Evolutionary conservation across 1,140 invertebrate species (phyloP).

Genomic region (Bombus breviceps): DNA sequence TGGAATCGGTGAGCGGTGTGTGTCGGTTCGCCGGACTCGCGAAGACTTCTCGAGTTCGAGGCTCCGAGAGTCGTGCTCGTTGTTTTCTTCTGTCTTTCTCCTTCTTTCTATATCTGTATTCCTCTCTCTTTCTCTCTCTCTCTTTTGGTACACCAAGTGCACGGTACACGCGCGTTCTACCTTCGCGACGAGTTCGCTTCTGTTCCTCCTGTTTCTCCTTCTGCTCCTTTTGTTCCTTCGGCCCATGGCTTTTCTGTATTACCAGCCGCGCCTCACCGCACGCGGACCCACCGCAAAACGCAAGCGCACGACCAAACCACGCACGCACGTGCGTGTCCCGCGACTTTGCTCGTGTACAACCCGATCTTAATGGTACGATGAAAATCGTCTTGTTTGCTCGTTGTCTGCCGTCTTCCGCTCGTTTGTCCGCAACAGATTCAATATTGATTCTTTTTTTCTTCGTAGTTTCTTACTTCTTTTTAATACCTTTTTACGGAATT

Average conservation of each 20-base stretch:
- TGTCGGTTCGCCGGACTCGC: conserved; percentile 74
- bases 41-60: conserved; percentile 59
- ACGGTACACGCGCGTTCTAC: conserved; percentile 55
- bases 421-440: not conserved
- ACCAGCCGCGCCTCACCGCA: conserved; percentile 24
- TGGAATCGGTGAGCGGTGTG: conserved; percentile 74
- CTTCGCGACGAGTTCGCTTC: conserved; percentile 46
- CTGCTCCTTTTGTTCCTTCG: conserved; percentile 39
- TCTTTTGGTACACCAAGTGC: conserved; percentile 39
- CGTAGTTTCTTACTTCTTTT: not conserved
- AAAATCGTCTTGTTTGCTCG: conserved; percentile 17
- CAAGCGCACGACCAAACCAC: conserved; percentile 5
- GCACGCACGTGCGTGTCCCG: conserved; percentile 54
- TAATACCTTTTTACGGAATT: not conserved
- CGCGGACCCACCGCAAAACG: conserved; percentile 8
- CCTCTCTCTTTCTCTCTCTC: conserved; percentile 4
- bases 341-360: conserved; percentile 34
- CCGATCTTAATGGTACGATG: not conserved
- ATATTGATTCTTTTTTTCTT: not conserved
- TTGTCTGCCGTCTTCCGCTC: not conserved
- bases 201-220: conserved; percentile 47
- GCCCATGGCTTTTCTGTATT: conserved; percentile 51
- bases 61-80: conserved; percentile 51
- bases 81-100: conserved; percentile 57
- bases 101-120: conserved; percentile 28